phyloP scores from a whole-genome alignment of 2,888 invertebrate genomes.

The Cephus runcator region DNA sequence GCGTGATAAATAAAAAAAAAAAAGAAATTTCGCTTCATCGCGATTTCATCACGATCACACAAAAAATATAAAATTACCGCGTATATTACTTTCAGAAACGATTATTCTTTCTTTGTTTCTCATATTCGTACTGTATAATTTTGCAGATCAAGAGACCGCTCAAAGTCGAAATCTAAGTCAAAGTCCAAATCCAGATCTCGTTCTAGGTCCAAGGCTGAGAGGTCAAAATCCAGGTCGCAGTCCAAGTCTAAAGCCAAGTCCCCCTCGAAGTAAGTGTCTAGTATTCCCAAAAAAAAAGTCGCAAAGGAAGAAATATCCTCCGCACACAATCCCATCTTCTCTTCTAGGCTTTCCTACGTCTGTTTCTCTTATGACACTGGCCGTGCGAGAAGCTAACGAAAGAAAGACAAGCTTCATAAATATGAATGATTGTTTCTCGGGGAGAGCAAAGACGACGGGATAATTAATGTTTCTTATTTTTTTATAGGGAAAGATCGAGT shows the following conservation, averaged over 20 bases:
- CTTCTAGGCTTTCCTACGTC: conserved; percentile 7
- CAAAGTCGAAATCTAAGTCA: conserved; percentile 75
- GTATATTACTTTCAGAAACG: neutral
- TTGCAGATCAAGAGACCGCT: conserved; percentile 73
- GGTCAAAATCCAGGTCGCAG: conserved; percentile 69
- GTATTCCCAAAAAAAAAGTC: neutral
- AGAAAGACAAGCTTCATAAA: conserved; percentile 6
- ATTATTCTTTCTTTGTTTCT: conserved; percentile 22
- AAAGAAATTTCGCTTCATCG: neutral
- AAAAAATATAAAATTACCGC: neutral
- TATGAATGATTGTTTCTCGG: conserved; percentile 8
- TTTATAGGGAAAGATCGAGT: conserved; percentile 60
- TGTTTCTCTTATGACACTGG: conserved; percentile 3
- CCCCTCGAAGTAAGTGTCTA: conserved; percentile 65
- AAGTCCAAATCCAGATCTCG: conserved; percentile 74
- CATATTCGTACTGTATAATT: conserved; percentile 48
- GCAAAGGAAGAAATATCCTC: neutral
- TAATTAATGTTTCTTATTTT: conserved; percentile 9
- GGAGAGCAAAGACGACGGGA: conserved; percentile 13
- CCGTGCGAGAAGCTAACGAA: conserved; percentile 8
- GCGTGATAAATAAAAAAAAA: neutral
- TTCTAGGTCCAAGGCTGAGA: conserved; percentile 70
- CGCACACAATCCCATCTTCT: neutral
- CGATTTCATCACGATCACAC: neutral
- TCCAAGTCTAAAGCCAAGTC: conserved; percentile 69